These are phyloP conservation scores for Dromas ardeola DNA, from an alignment of 2,113 vertebrate genomes.

Conservation along the genomic window DNA sequence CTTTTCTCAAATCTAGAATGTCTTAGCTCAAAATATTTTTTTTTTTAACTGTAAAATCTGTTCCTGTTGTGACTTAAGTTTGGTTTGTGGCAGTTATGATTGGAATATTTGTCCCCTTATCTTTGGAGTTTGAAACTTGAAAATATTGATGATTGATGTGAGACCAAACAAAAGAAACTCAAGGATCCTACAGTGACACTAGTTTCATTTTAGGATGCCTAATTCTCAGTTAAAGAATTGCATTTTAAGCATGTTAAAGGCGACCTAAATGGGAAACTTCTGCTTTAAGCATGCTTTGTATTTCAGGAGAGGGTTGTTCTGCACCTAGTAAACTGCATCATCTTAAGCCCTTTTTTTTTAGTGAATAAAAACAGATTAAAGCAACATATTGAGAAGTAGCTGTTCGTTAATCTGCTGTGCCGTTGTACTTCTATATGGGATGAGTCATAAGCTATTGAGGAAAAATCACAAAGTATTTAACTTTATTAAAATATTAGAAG, in stretches of 20 bases:
- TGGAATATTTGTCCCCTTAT: background rate
- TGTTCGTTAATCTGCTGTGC: conserved; percentile 27
- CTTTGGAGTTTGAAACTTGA: background rate
- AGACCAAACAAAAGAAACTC: background rate
- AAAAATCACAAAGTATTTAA: conserved; percentile 65
- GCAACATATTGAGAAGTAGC: conserved; percentile 26
- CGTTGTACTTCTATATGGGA: background rate
- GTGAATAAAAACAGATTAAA: conserved; percentile 62
- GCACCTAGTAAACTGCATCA: conserved; percentile 26
- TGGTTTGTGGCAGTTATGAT: background rate
- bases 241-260: background rate
- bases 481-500: conserved; percentile 70
- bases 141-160: background rate
- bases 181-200: background rate
- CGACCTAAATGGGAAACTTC: background rate
- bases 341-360: conserved; percentile 23
- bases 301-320: conserved; percentile 1
- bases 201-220: background rate
- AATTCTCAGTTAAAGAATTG: background rate
- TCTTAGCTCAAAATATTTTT: background rate
- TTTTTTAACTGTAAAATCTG: background rate
- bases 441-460: conserved; percentile 43
- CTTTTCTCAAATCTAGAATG: background rate
- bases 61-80: background rate
- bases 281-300: background rate